These are phyloP conservation scores for Cololabis saira DNA, from an alignment of 2,113 vertebrate genomes.

Conservation along the genomic window DNA sequence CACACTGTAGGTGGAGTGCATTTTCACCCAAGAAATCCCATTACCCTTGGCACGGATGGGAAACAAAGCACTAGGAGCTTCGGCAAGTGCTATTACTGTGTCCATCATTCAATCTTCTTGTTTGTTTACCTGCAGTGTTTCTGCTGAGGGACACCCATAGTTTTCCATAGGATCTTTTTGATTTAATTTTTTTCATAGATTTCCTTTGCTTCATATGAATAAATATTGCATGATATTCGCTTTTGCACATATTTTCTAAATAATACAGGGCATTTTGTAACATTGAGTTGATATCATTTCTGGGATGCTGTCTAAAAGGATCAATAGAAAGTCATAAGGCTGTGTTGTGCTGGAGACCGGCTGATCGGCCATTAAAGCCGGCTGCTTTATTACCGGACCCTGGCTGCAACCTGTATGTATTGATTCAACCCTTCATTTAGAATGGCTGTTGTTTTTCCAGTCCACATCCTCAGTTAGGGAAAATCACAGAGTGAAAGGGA, in stretches of 20 bases:
- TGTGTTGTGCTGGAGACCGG: neutral
- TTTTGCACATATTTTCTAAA: neutral
- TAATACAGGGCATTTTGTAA: slow-evolving; percentile 15
- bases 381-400: slow-evolving; percentile 23
- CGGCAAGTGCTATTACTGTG: slow-evolving; percentile 42
- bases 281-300: slow-evolving; percentile 6
- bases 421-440: slow-evolving; percentile 52
- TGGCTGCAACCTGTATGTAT: slow-evolving; percentile 28
- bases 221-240: slow-evolving; percentile 4
- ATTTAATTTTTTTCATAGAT: neutral
- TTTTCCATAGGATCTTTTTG: neutral
- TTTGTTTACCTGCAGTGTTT: slow-evolving; percentile 56
- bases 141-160: slow-evolving; percentile 33
- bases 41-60: slow-evolving; percentile 73
- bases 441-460: slow-evolving; percentile 37
- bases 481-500: slow-evolving; percentile 28
- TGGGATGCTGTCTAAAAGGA: neutral
- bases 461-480: neutral
- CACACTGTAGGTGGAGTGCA: slow-evolving; percentile 70
- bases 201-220: neutral
- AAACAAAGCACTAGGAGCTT: slow-evolving; percentile 61
- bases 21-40: slow-evolving; percentile 77
- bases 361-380: slow-evolving; percentile 47
- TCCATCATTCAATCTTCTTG: slow-evolving; percentile 59
- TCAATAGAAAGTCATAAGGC: slow-evolving; percentile 17